Conservation (phyloP, 2,113 vertebrate species). For the Chloropsis hardwickii region DNA sequence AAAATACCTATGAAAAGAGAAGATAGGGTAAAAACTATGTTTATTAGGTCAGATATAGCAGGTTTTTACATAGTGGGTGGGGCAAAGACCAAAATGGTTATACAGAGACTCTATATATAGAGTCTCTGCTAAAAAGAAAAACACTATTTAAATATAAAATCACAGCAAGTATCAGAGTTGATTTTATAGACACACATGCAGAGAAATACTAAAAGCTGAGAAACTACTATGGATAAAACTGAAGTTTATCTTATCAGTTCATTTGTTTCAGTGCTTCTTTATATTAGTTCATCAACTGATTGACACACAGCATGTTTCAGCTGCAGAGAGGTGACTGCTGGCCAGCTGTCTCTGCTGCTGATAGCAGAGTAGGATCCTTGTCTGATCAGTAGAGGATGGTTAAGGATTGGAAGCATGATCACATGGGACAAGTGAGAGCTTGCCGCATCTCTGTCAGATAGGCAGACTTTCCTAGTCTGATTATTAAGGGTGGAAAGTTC, state of each 20-base stretch:
- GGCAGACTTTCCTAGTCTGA: neutral
- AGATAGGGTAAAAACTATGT: neutral
- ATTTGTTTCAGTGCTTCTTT: neutral
- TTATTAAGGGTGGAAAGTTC: constrained; percentile 9
- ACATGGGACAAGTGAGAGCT: neutral
- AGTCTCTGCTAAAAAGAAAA: too few species aligned
- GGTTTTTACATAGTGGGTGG: neutral
- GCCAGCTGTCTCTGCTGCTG: constrained; percentile 54
- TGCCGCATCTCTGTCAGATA: constrained; percentile 10
- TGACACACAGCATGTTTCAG: constrained; percentile 29
- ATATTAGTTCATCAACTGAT: neutral
- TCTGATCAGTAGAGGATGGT: neutral
- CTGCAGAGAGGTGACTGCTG: constrained; percentile 45
- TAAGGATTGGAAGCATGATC: constrained; percentile 10
- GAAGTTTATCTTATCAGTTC: neutral
- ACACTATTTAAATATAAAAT: neutral
- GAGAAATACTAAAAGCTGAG: neutral
- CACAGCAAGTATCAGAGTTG: neutral
- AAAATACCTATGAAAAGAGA: neutral
- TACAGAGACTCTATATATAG: too few species aligned
- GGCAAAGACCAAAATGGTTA: neutral
- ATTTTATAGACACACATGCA: neutral
- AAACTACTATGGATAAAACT: neutral
- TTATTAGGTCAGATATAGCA: neutral
- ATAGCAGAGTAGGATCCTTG: neutral